Evolutionary conservation across 1,140 invertebrate genomes (phyloP).

Genomic region (Pomphorhynchus laevis): DNA sequence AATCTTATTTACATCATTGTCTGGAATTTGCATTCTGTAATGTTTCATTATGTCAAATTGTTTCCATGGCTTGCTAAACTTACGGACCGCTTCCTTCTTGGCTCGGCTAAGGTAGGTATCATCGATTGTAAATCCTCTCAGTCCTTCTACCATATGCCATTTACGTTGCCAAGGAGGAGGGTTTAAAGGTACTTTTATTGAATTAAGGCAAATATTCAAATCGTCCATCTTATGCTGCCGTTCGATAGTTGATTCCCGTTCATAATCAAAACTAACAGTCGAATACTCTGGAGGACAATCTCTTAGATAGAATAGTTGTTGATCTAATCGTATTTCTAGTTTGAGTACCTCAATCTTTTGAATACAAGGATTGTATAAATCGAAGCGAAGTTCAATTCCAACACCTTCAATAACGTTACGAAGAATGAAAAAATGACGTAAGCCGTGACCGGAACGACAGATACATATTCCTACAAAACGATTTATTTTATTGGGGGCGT

Average conservation of each 20-base stretch:
- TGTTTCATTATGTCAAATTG: conserved; percentile 9
- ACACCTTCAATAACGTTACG: conserved; percentile 61
- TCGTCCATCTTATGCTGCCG: too few relatives aligned
- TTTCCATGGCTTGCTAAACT: conserved; percentile 4
- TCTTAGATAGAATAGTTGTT: conserved; percentile 47
- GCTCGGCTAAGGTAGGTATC: too few relatives aligned
- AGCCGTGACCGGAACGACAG: conserved; percentile 34
- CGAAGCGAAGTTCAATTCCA: conserved; percentile 49
- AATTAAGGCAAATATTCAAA: too few relatives aligned
- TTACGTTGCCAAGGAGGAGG: too few relatives aligned
- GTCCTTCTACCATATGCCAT: too few relatives aligned
- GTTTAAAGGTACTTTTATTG: too few relatives aligned
- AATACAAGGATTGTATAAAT: conserved; percentile 68
- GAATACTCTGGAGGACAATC: conserved; percentile 68
- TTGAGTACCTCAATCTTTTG: conserved; percentile 49
- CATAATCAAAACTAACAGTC: conserved; percentile 64
- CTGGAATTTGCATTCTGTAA: conserved; percentile 6
- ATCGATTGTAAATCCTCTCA: too few relatives aligned
- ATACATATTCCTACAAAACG: conserved; percentile 89
- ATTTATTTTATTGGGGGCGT: conserved; percentile 43
- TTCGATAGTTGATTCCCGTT: too few relatives aligned
- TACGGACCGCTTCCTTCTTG: too few relatives aligned
- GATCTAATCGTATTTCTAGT: conserved; percentile 64
- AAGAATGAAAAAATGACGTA: conserved; percentile 42
- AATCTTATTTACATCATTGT: conserved; percentile 6